These are phyloP conservation scores for Brachionus rotundiformis DNA, from an alignment of 1,140 invertebrate species.

Conservation along the genomic window DNA sequence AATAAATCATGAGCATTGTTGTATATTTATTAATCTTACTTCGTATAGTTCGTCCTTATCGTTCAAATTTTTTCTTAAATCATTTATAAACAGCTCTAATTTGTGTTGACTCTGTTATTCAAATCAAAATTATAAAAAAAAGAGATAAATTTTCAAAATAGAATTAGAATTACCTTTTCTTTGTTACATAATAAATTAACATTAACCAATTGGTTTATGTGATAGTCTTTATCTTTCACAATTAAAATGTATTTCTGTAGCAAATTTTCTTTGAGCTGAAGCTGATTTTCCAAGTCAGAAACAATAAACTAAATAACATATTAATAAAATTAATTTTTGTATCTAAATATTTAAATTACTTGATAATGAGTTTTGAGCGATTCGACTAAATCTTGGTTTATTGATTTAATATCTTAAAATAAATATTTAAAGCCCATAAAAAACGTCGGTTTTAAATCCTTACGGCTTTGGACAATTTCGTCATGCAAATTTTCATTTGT, in stretches of 20 bases:
- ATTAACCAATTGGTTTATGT: conserved; percentile 24
- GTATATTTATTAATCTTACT: conserved; percentile 20
- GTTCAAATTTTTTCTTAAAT: conserved; percentile 37
- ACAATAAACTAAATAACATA: conserved; percentile 30
- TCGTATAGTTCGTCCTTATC: conserved; percentile 29
- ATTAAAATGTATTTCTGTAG: conserved; percentile 42
- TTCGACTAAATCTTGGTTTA: conserved; percentile 10
- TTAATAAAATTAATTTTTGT: not conserved
- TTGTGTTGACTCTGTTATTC: conserved; percentile 22
- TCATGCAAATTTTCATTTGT: conserved; percentile 8
- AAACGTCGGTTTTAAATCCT: not conserved
- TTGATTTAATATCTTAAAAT: conserved; percentile 25
- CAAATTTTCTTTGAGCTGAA: conserved; percentile 30
- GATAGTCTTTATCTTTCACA: conserved; percentile 31
- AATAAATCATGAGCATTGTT: not conserved
- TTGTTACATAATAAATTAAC: conserved; percentile 16
- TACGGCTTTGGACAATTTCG: conserved; percentile 6
- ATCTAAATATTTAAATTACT: conserved; percentile 24
- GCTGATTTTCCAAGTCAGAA: conserved; percentile 41
- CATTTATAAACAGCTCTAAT: conserved; percentile 33
- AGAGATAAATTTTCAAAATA: not conserved
- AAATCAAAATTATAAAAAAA: not conserved
- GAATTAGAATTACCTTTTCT: not conserved
- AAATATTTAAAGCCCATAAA: conserved; percentile 28
- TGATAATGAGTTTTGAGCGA: conserved; percentile 43